These are phyloP conservation scores for Spodoptera exigua DNA, from an alignment of 2,888 invertebrate species.

Conservation along the genomic window DNA sequence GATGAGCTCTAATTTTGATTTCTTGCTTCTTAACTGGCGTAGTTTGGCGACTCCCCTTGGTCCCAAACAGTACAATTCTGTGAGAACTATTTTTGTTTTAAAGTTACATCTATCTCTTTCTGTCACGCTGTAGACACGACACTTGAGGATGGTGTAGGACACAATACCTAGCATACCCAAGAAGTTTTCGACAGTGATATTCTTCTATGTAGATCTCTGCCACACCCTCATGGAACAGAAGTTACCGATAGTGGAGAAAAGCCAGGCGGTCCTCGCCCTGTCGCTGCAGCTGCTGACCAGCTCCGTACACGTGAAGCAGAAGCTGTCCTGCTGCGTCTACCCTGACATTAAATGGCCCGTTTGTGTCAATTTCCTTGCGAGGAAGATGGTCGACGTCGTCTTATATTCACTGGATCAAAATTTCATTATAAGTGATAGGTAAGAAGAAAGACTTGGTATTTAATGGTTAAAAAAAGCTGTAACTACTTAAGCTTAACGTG, in stretches of 20 bases:
- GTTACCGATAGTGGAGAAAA: conserved; percentile 74
- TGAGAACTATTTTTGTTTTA: too few species aligned
- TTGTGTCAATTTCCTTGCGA: conserved; percentile 62
- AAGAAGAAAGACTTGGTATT: not conserved
- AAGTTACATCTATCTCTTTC: too few species aligned
- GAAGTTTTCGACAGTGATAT: not conserved
- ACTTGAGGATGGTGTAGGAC: too few species aligned
- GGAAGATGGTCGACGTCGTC: conserved; percentile 68
- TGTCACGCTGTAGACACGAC: too few species aligned
- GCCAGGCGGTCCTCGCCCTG: conserved; percentile 72
- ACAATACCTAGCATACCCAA: too few species aligned
- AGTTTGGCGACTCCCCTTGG: too few species aligned
- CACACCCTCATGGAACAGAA: conserved; percentile 71
- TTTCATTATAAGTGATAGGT: conserved; percentile 76
- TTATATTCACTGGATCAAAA: conserved; percentile 70
- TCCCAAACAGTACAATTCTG: too few species aligned
- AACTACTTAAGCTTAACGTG: too few species aligned
- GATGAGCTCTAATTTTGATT: too few species aligned
- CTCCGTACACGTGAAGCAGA: conserved; percentile 48
- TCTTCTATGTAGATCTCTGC: conserved; percentile 70
- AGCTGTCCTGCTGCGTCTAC: conserved; percentile 72
- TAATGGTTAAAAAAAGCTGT: too few species aligned
- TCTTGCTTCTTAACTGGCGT: too few species aligned
- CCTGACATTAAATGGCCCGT: conserved; percentile 75
- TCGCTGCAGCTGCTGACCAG: conserved; percentile 71